Conservation (phyloP, 2,888 invertebrate genomes). For the Caenorhabditis sp. region DNA sequence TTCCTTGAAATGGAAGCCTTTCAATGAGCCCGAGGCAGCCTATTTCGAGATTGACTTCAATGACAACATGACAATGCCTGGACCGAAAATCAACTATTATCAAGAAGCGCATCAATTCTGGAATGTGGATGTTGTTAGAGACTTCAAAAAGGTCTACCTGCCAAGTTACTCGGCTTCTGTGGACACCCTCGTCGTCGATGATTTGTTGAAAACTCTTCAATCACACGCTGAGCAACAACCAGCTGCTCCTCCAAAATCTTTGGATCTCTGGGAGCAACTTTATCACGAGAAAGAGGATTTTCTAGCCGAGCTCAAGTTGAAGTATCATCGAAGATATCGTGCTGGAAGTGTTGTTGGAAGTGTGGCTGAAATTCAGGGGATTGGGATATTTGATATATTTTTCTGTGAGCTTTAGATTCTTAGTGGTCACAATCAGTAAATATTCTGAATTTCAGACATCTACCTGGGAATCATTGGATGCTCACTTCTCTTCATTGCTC, state of each 20-base stretch:
- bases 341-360: not conserved
- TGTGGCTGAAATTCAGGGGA: not conserved
- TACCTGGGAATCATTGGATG: not conserved
- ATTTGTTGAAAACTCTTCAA: no score
- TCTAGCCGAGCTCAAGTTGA: not conserved
- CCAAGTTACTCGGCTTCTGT: no score
- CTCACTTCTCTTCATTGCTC: not conserved
- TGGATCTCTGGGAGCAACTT: no score
- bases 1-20: constrained; percentile 29
- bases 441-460: not conserved
- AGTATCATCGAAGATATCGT: no score
- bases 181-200: no score
- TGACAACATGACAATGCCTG: constrained; percentile 38
- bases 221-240: no score
- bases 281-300: no score
- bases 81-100: constrained; percentile 21
- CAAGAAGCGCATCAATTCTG: constrained; percentile 28
- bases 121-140: constrained; percentile 5
- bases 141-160: no score
- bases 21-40: constrained; percentile 10
- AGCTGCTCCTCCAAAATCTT: no score
- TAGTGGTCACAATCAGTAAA: no score
- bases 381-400: not conserved
- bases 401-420: not conserved
- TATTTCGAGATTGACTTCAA: constrained; percentile 42